Percentiles rank a stretch among this genome's conserved stretches.
Evolutionary conservation across 2,113 vertebrate species (phyloP).

Genomic region (Lutjanus erythropterus): DNA sequence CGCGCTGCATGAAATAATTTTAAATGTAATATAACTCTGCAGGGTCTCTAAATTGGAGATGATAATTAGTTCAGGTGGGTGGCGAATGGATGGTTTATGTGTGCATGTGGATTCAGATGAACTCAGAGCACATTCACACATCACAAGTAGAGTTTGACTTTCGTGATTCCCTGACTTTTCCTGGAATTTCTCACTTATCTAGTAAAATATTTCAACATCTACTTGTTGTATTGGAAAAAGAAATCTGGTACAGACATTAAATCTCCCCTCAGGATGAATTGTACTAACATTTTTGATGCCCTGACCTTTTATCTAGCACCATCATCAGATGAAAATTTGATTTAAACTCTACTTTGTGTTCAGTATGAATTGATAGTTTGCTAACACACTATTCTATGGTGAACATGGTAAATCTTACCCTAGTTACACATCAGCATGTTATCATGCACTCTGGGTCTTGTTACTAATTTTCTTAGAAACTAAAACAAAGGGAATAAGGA

Average conservation of each 20-base stretch:
- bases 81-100: too few species aligned
- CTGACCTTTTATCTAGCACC: not conserved
- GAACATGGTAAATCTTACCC: not conserved
- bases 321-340: not conserved
- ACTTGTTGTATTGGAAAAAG: not conserved
- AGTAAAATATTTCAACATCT: not conserved
- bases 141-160: too few species aligned
- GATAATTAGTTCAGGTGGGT: too few species aligned
- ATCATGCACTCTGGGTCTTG: too few species aligned
- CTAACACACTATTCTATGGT: not conserved
- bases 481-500: not conserved
- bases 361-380: not conserved
- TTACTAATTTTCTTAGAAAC: not conserved
- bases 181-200: not conserved
- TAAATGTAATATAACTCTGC: too few species aligned
- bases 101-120: too few species aligned
- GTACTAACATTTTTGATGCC: too few species aligned
- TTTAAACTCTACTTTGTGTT: not conserved
- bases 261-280: not conserved
- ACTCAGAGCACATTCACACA: too few species aligned
- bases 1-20: too few species aligned
- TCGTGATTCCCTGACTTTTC: not conserved
- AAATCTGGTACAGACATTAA: not conserved
- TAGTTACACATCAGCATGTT: not conserved
- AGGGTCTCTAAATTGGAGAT: too few species aligned